A percentile compares a stretch with the other conserved stretches of the same genome.
phyloP scores from a whole-genome alignment of 92 coral and sea anemone genomes.

The Zoanthus sociatus region DNA sequence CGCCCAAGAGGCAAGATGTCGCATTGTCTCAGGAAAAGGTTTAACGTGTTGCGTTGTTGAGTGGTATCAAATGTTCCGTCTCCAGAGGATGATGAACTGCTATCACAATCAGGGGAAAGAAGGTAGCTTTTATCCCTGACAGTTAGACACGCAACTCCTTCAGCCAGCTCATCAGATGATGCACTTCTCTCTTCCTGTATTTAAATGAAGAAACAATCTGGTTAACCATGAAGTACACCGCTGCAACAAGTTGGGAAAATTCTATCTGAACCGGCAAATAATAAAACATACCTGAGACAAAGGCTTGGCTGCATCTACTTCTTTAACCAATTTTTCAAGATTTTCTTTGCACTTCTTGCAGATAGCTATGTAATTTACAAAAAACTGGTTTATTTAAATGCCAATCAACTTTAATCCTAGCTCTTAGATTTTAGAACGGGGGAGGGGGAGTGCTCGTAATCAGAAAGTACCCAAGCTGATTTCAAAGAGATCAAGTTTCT shows the following conservation, averaged over 20 bases:
- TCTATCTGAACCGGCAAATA: neutral
- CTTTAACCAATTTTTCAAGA: constrained; percentile 28
- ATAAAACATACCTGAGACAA: neutral
- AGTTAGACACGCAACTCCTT: constrained; percentile 23
- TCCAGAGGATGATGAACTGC: constrained; percentile 50
- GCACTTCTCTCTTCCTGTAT: constrained; percentile 16
- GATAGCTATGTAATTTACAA: constrained; percentile 26
- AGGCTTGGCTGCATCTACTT: constrained; percentile 5
- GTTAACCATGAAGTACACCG: neutral
- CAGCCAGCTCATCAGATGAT: constrained; percentile 44
- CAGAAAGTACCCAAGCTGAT: neutral
- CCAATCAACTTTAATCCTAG: neutral
- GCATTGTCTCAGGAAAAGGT: constrained; percentile 49
- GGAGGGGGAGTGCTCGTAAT: too few relatives aligned
- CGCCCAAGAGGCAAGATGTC: constrained; percentile 49
- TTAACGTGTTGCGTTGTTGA: neutral
- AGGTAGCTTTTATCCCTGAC: constrained; percentile 51
- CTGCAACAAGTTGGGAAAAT: neutral
- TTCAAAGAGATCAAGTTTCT: neutral
- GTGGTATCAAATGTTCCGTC: constrained; percentile 8
- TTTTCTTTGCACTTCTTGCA: constrained; percentile 42
- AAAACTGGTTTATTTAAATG: neutral
- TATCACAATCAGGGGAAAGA: constrained; percentile 49
- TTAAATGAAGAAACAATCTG: neutral
- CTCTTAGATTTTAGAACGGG: too few relatives aligned